Evolutionary conservation across 92 coral and sea anemone species (phyloP).

Genomic region (Chrysogorgia sp.): DNA sequence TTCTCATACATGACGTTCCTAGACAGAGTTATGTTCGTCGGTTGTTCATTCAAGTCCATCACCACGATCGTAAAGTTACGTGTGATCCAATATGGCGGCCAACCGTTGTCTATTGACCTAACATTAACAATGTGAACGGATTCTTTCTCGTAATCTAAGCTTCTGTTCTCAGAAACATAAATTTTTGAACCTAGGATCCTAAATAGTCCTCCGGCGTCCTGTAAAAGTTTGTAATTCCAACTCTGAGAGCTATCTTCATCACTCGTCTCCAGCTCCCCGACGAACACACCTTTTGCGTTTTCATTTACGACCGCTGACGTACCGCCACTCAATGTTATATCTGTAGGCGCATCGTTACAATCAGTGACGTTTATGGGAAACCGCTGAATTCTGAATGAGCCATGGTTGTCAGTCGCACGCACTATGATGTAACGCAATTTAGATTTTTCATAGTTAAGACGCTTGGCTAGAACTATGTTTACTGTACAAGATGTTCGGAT

Average conservation of each 20-base stretch:
- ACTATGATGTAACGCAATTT: constrained; percentile 53
- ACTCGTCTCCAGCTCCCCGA: constrained; percentile 74
- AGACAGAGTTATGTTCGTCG: constrained; percentile 69
- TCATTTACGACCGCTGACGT: constrained; percentile 63
- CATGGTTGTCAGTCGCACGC: constrained; percentile 78
- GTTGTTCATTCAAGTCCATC: constrained; percentile 77
- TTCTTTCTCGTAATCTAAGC: constrained; percentile 75
- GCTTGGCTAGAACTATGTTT: constrained; percentile 51
- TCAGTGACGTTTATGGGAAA: constrained; percentile 71
- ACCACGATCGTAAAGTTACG: constrained; percentile 72
- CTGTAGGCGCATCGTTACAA: constrained; percentile 85
- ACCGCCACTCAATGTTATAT: constrained; percentile 68
- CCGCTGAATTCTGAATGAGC: constrained; percentile 56
- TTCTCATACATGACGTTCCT: constrained; percentile 70
- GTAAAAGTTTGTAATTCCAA: constrained; percentile 58
- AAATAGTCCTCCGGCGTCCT: constrained; percentile 57
- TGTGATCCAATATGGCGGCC: constrained; percentile 75
- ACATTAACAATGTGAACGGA: constrained; percentile 63
- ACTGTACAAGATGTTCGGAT: constrained; percentile 67
- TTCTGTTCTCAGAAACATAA: constrained; percentile 25
- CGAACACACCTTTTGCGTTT: constrained; percentile 64
- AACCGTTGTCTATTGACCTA: constrained; percentile 80
- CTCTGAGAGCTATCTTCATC: constrained; percentile 89
- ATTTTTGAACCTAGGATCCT: not conserved
- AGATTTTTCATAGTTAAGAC: constrained; percentile 69